Evolutionary conservation across 2,113 vertebrate genomes (phyloP).

Genomic region (Gallinago jamesoni): DNA sequence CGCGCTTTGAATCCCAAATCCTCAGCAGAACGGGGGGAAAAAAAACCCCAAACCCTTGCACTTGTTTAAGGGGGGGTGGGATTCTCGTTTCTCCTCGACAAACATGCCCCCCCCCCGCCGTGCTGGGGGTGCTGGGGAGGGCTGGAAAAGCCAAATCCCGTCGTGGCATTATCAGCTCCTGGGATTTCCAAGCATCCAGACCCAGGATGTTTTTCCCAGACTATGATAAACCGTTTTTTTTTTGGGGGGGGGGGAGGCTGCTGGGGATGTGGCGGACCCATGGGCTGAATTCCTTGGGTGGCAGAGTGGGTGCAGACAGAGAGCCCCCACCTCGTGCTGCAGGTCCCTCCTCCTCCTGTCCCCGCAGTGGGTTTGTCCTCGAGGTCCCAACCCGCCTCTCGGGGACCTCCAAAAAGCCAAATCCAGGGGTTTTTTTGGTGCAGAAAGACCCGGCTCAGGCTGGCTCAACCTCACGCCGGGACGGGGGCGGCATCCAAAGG

Average conservation of each 20-base stretch:
- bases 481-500: fast-evolving
- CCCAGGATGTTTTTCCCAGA: background rate
- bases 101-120: too few relatives aligned
- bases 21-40: background rate
- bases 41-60: background rate
- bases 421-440: background rate
- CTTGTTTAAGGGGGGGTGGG: fast-evolving
- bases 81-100: fast-evolving
- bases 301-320: fast-evolving
- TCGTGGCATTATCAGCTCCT: fast-evolving
- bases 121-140: background rate
- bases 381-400: fast-evolving
- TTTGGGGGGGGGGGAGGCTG: background rate
- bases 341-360: fast-evolving
- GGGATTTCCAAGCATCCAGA: background rate
- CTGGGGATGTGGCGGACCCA: fast-evolving
- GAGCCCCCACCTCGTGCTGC: too few relatives aligned
- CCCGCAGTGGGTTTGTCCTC: fast-evolving
- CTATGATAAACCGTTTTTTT: too few relatives aligned
- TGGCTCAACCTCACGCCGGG: fast-evolving
- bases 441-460: background rate
- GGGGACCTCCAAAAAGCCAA: background rate
- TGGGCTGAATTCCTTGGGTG: background rate
- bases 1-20: background rate
- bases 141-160: background rate